phyloP scores from a whole-genome alignment of 1,140 invertebrate genomes.

The Marisa cornuarietis region DNA sequence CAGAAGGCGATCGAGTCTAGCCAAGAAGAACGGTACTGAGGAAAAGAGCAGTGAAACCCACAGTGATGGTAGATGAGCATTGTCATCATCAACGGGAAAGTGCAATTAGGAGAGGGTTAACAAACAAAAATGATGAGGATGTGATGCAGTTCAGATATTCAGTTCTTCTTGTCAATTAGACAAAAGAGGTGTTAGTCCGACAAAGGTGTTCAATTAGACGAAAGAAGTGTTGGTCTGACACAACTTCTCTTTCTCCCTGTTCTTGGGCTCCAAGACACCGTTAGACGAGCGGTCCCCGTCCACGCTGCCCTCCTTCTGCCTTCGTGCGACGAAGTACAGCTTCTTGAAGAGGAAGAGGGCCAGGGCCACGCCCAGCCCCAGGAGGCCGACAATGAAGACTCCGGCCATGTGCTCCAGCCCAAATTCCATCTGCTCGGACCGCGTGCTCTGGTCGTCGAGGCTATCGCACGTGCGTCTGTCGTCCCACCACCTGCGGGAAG shows the following conservation, averaged over 20 bases:
- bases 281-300: slow-evolving; percentile 3
- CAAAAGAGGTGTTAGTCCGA: not conserved
- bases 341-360: slow-evolving; percentile 57
- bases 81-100: too few relatives aligned
- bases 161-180: not conserved
- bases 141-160: too few relatives aligned
- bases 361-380: slow-evolving; percentile 47
- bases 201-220: not conserved
- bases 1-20: too few relatives aligned
- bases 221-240: slow-evolving; percentile 13
- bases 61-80: too few relatives aligned
- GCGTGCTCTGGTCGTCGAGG: slow-evolving; percentile 25
- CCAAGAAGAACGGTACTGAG: too few relatives aligned
- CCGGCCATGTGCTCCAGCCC: slow-evolving; percentile 46
- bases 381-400: slow-evolving; percentile 52
- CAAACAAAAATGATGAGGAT: too few relatives aligned
- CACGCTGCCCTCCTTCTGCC: not conserved
- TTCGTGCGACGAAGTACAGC: slow-evolving; percentile 39
- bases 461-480: slow-evolving; percentile 50
- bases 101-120: too few relatives aligned
- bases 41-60: too few relatives aligned
- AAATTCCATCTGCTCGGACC: slow-evolving; percentile 44
- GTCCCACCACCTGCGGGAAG: slow-evolving; percentile 55
- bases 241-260: slow-evolving; percentile 11
- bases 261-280: not conserved